phyloP scores from a whole-genome alignment of 35 echinoderm and acorn worm genomes.

The Diadema setosum region DNA sequence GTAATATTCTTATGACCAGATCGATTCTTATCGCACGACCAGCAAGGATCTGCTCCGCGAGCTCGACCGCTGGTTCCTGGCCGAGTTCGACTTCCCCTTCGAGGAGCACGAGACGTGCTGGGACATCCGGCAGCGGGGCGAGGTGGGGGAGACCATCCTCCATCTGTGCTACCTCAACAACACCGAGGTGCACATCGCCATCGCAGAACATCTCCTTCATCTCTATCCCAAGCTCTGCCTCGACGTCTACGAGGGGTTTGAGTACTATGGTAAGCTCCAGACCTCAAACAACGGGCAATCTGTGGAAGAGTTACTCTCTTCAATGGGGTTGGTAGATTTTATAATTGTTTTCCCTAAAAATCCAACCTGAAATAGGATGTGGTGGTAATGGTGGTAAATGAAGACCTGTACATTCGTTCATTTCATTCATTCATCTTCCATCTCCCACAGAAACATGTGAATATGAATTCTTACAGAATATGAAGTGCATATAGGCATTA shows the following conservation, averaged over 20 bases:
- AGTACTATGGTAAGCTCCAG: constrained; percentile 86
- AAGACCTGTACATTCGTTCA: no score
- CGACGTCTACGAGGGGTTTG: constrained; percentile 83
- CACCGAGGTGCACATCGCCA: constrained; percentile 54
- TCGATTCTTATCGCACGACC: neutral
- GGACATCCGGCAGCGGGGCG: constrained; percentile 76
- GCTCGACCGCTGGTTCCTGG: neutral
- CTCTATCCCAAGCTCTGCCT: constrained; percentile 65
- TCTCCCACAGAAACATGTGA: no score
- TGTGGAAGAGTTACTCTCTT: no score
- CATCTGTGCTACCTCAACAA: constrained; percentile 89
- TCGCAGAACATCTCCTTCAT: constrained; percentile 54
- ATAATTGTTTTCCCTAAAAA: no score
- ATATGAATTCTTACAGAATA: no score
- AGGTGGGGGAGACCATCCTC: constrained; percentile 86
- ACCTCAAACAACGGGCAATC: no score
- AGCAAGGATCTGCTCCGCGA: neutral
- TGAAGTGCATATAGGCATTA: no score
- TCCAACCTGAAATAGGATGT: no score
- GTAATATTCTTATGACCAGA: no score
- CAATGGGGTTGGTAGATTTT: no score
- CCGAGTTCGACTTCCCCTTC: neutral
- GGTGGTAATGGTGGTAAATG: no score
- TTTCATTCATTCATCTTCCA: no score
- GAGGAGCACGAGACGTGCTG: constrained; percentile 77